A percentile compares a stretch with the other conserved stretches of the same genome.
Evolutionary conservation across 2,888 invertebrate genomes (phyloP).

Genomic region (Drosophila parthenogenetica): DNA sequence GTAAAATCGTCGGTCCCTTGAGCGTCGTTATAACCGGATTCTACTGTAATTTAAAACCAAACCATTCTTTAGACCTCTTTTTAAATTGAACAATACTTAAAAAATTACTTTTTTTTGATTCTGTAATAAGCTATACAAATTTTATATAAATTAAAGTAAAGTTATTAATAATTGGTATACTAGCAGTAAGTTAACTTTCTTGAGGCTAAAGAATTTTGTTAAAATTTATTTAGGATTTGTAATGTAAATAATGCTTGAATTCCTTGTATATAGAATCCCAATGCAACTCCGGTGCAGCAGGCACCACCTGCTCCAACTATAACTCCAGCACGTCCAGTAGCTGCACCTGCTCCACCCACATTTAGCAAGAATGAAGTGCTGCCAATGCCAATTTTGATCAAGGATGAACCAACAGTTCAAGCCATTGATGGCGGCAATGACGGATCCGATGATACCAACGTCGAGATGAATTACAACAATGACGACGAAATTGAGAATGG

Average conservation of each 20-base stretch:
- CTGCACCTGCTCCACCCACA: neutral
- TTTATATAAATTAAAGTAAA: too few relatives aligned
- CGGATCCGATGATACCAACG: neutral
- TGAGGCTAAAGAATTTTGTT: too few relatives aligned
- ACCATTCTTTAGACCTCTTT: too few relatives aligned
- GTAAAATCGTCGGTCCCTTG: too few relatives aligned
- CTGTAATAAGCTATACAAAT: too few relatives aligned
- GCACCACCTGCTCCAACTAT: neutral
- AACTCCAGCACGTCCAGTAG: neutral
- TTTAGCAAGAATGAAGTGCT: conserved; percentile 1
- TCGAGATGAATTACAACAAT: conserved; percentile 22
- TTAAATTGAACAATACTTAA: too few relatives aligned
- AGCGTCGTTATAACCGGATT: too few relatives aligned
- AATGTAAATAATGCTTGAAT: conserved; percentile 13
- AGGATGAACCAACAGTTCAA: conserved; percentile 25
- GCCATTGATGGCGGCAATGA: neutral
- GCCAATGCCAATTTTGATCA: conserved; percentile 26
- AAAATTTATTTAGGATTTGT: too few relatives aligned
- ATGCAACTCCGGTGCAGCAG: conserved; percentile 13
- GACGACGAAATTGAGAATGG: conserved; percentile 49
- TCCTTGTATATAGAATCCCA: conserved; percentile 59
- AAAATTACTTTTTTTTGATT: too few relatives aligned
- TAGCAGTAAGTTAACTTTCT: too few relatives aligned
- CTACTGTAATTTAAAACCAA: too few relatives aligned
- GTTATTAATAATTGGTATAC: too few relatives aligned